phyloP scores from a whole-genome alignment of 2,113 vertebrate species.

The Chitala chitala region DNA sequence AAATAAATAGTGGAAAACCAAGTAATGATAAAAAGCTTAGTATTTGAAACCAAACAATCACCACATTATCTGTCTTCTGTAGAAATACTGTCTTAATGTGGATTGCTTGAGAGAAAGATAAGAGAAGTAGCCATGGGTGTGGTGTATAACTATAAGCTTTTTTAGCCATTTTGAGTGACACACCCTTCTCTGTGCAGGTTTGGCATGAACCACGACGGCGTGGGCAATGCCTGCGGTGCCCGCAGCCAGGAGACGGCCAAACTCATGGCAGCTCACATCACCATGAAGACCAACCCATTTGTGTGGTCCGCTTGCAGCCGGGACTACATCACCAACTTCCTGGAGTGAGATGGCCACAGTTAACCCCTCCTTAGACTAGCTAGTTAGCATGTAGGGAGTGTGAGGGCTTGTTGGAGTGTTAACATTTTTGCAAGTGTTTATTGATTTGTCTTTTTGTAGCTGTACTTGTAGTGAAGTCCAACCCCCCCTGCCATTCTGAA shows the following conservation, averaged over 20 bases:
- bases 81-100: no score
- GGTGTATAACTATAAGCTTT: no score
- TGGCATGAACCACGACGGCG: slow-evolving; percentile 96
- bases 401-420: background rate
- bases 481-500: no score
- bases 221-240: slow-evolving; percentile 88
- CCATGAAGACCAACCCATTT: slow-evolving; percentile 97
- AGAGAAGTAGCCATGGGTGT: no score
- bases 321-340: slow-evolving; percentile 96
- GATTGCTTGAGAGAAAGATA: no score
- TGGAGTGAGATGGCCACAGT: slow-evolving; percentile 75
- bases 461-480: no score
- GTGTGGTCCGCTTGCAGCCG: slow-evolving; percentile 96
- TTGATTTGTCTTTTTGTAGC: no score
- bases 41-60: no score
- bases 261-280: slow-evolving; percentile 98
- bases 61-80: no score
- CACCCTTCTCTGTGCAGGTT: slow-evolving; percentile 63
- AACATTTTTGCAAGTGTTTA: no score
- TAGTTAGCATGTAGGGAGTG: background rate
- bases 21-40: no score
- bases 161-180: background rate
- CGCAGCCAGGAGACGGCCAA: slow-evolving; percentile 91
- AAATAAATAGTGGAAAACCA: no score
- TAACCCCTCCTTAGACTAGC: background rate